These are phyloP conservation scores for Dryoscopus gambensis DNA, from an alignment of 2,113 vertebrate genomes.

Conservation along the genomic window DNA sequence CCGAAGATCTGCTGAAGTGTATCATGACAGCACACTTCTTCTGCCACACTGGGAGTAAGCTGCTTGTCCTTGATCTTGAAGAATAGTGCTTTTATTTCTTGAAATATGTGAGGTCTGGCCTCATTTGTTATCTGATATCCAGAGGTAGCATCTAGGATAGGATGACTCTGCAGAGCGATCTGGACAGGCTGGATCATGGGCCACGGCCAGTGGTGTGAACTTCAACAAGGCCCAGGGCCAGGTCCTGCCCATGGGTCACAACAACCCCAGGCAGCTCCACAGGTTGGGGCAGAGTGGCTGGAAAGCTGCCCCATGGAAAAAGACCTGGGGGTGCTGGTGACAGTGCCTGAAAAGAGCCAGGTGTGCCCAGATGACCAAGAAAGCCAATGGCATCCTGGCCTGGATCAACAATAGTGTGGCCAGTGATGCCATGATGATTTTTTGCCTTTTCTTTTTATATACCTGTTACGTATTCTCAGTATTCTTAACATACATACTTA, in stretches of 20 bases:
- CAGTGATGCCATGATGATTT: background rate
- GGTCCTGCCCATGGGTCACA: background rate
- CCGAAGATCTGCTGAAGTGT: background rate
- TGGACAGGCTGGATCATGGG: background rate
- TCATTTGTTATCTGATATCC: background rate
- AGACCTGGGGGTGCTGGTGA: too few species aligned
- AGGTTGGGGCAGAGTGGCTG: background rate
- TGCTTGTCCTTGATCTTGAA: background rate
- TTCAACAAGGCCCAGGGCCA: rapidly evolving
- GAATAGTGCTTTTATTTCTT: background rate
- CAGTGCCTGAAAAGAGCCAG: background rate
- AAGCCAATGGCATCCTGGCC: background rate
- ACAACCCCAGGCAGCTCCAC: background rate
- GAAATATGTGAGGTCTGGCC: background rate
- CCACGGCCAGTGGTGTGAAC: rapidly evolving
- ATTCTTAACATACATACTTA: background rate
- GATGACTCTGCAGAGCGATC: background rate
- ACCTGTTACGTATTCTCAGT: background rate
- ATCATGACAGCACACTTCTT: background rate
- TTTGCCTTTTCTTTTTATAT: background rate
- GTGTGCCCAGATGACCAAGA: background rate
- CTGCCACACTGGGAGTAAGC: background rate
- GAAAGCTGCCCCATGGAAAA: background rate
- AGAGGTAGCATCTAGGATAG: background rate
- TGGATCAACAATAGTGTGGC: background rate